A percentile compares a stretch with the other conserved stretches of the same genome.
Conservation (phyloP, 2,113 vertebrate genomes). For the Hypanus sabinus region DNA sequence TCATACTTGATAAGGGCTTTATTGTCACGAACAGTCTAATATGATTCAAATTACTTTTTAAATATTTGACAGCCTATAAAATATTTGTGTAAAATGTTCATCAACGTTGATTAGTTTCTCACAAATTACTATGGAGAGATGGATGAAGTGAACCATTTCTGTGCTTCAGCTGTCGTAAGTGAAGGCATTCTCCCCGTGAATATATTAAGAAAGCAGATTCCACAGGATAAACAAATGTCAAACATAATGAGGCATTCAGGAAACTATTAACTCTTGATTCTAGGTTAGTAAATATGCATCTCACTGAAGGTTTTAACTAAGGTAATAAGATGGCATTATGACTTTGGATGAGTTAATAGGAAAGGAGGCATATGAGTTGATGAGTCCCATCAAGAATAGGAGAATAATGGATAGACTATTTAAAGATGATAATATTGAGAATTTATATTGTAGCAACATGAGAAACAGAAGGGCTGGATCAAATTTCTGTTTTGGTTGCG, state of each 20-base stretch:
- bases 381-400: neutral
- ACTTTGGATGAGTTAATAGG: too few species aligned
- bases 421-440: too few species aligned
- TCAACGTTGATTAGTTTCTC: neutral
- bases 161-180: neutral
- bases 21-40: neutral
- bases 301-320: neutral
- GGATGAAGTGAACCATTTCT: neutral
- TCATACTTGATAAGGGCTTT: neutral
- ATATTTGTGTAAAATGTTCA: constrained; percentile 21
- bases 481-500: neutral
- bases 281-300: neutral
- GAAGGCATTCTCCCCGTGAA: neutral
- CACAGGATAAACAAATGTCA: neutral
- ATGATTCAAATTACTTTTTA: neutral
- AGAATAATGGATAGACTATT: too few species aligned
- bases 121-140: neutral
- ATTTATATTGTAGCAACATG: too few species aligned
- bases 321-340: neutral
- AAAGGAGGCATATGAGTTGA: neutral
- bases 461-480: too few species aligned
- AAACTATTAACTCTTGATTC: neutral
- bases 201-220: neutral
- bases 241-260: neutral
- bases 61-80: neutral